phyloP scores from a whole-genome alignment of 2,888 invertebrate genomes.

The Miltochrista miniata region DNA sequence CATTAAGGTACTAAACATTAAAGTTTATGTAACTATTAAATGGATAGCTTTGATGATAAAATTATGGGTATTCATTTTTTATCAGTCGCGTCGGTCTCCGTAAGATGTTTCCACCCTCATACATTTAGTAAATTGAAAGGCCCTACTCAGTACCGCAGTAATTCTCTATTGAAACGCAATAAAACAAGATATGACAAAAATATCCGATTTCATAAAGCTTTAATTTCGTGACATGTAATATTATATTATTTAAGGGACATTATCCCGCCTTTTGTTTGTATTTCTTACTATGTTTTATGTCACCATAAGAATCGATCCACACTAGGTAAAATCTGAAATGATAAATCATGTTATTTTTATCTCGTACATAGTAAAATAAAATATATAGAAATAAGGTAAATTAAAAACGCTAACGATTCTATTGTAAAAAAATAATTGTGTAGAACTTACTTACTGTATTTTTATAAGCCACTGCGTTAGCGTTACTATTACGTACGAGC shows the following conservation, averaged over 20 bases:
- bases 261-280: slow-evolving; percentile 73
- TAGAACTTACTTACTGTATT: too few relatives aligned
- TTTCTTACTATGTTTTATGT: slow-evolving; percentile 56
- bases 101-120: slow-evolving; percentile 49
- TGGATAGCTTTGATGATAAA: slow-evolving; percentile 17
- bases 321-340: slow-evolving; percentile 37
- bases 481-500: too few relatives aligned
- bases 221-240: slow-evolving; percentile 80
- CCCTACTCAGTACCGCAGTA: slow-evolving; percentile 56
- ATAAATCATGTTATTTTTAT: background rate
- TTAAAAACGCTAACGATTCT: too few relatives aligned
- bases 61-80: slow-evolving; percentile 34
- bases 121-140: slow-evolving; percentile 65
- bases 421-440: too few relatives aligned
- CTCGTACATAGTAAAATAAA: too few relatives aligned
- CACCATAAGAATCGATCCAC: slow-evolving; percentile 48
- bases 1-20: slow-evolving; percentile 18
- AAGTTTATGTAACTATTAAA: slow-evolving; percentile 25
- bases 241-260: slow-evolving; percentile 79
- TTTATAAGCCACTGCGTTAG: too few relatives aligned
- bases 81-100: slow-evolving; percentile 1
- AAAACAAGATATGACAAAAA: slow-evolving; percentile 84
- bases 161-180: slow-evolving; percentile 75
- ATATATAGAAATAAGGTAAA: too few relatives aligned
- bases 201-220: slow-evolving; percentile 83